Percentiles rank a stretch among this genome's conserved stretches.
Evolutionary conservation across 2,888 invertebrate species (phyloP).

Genomic region (Agapetus fuscipes): DNA sequence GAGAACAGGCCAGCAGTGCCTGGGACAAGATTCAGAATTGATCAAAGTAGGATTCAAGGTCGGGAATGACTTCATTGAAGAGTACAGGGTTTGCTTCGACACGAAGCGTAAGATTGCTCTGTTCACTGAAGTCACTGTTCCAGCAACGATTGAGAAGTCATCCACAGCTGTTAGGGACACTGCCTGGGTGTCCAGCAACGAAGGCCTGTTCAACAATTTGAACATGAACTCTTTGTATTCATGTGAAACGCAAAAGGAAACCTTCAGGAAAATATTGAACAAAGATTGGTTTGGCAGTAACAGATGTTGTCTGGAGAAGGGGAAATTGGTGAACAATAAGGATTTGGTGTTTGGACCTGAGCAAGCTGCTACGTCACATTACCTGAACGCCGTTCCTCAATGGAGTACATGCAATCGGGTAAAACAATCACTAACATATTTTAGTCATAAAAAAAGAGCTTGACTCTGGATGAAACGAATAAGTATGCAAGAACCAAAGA

Average conservation of each 20-base stretch:
- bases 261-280: constrained; percentile 20
- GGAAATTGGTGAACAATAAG: constrained; percentile 16
- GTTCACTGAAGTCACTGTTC: constrained; percentile 18
- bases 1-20: constrained; percentile 16
- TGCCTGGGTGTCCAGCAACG: constrained; percentile 10
- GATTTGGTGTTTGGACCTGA: constrained; percentile 18
- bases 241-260: constrained; percentile 16
- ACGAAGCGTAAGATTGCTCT: constrained; percentile 16
- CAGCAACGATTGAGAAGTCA: constrained; percentile 12
- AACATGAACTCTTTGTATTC: constrained; percentile 14
- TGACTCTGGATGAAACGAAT: too few species aligned
- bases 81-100: constrained; percentile 21
- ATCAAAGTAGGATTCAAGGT: constrained; percentile 21
- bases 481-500: too few species aligned
- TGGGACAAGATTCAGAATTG: constrained; percentile 19
- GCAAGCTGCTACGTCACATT: constrained; percentile 20
- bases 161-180: constrained; percentile 5
- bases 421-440: too few species aligned
- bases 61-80: constrained; percentile 17
- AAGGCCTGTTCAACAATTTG: constrained; percentile 7
- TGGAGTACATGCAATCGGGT: constrained; percentile 23
- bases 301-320: constrained; percentile 20
- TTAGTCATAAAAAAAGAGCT: too few species aligned
- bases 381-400: constrained; percentile 20
- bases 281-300: constrained; percentile 18